These are phyloP conservation scores for Apostichopus parvimensis DNA, from an alignment of 35 echinoderm and acorn worm species.

Conservation along the genomic window DNA sequence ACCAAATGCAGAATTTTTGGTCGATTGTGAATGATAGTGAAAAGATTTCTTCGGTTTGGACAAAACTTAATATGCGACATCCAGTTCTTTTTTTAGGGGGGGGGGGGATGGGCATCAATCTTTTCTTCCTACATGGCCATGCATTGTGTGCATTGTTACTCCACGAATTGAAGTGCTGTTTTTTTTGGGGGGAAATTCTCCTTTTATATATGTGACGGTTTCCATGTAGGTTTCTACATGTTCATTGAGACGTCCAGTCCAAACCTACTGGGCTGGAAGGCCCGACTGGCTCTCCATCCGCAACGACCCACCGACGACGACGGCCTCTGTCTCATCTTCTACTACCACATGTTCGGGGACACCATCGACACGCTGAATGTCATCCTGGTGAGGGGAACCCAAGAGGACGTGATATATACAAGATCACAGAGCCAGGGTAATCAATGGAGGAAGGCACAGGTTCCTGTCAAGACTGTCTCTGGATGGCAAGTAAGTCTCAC, in stretches of 20 bases:
- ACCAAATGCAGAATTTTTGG: no score
- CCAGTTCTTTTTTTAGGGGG: no score
- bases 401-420: slow-evolving; percentile 70
- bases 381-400: slow-evolving; percentile 41
- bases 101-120: no score
- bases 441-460: slow-evolving; percentile 53
- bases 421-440: slow-evolving; percentile 61
- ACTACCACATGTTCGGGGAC: slow-evolving; percentile 80
- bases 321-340: slow-evolving; percentile 67
- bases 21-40: no score
- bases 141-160: no score
- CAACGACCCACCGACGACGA: slow-evolving; percentile 31
- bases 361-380: slow-evolving; percentile 61
- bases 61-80: no score
- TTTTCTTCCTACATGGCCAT: no score
- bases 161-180: no score
- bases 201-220: background rate
- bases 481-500: slow-evolving; percentile 47
- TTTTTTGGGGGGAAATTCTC: no score
- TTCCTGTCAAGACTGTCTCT: background rate
- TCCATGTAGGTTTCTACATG: slow-evolving; percentile 74
- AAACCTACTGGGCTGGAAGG: slow-evolving; percentile 27
- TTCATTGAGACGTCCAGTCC: slow-evolving; percentile 79
- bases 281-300: slow-evolving; percentile 55
- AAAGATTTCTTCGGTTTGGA: no score